phyloP scores from a whole-genome alignment of 2,113 vertebrate genomes.

The Dasyurus viverrinus region DNA sequence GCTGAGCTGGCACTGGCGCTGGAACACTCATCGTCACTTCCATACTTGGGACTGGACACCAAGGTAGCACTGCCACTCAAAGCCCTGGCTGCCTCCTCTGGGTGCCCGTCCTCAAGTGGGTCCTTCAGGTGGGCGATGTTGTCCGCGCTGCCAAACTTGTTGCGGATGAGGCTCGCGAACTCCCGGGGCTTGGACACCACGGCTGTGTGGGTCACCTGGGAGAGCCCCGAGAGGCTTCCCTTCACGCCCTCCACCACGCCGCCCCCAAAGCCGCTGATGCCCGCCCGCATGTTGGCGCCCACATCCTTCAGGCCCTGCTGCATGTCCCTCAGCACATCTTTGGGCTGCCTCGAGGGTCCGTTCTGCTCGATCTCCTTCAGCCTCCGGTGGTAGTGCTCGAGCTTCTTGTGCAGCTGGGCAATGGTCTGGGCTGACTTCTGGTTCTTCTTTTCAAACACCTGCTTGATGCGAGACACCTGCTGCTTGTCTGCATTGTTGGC shows the following conservation, averaged over 20 bases:
- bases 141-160: conserved; percentile 98
- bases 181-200: conserved; percentile 97
- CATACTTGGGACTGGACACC: conserved; percentile 97
- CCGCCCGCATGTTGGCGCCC: conserved; percentile 95
- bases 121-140: conserved; percentile 98
- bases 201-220: conserved; percentile 91
- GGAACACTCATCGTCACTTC: conserved; percentile 97
- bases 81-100: conserved; percentile 89
- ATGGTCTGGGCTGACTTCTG: conserved; percentile 99
- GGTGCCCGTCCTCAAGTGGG: conserved; percentile 90
- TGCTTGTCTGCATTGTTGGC: conserved; percentile 98
- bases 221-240: conserved; percentile 95
- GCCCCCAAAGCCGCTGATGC: conserved; percentile 96
- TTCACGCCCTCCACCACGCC: conserved; percentile 97
- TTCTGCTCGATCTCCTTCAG: conserved; percentile 99
- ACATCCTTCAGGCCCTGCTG: conserved; percentile 98
- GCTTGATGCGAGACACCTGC: conserved; percentile 97
- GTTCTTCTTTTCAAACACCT: conserved; percentile 99
- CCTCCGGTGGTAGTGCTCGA: conserved; percentile 97
- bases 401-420: conserved; percentile 97
- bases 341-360: conserved; percentile 95
- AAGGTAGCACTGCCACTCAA: conserved; percentile 96
- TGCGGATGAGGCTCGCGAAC: conserved; percentile 97
- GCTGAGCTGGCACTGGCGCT: conserved; percentile 94
- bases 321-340: conserved; percentile 98